Base-by-base conservation (phyloP, 2,888 invertebrate genomes). In the Dromius quadrimaculatus region DNA sequence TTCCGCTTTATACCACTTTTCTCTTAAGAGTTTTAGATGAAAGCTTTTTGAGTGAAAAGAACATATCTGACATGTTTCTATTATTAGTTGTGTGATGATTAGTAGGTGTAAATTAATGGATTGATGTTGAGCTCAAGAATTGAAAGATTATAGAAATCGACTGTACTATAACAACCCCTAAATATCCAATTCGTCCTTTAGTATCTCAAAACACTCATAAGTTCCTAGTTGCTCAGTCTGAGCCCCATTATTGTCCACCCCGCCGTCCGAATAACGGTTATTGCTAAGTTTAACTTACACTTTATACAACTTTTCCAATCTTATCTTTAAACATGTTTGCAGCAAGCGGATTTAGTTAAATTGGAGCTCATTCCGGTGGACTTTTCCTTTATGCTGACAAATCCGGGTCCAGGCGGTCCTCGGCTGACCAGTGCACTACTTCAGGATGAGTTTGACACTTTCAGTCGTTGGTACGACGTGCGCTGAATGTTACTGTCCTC, bases 271-370 rank as follows among this genome's bases (percentile, higher is more conserved):
- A 78, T 79, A 79, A 79, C 74, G 79, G 79, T 79, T 79, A 80
- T 79, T 72, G 79, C 75, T 63, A 78, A 78, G 77, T 79, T 78
- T 77, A 78, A 78, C 75, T 76, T 50, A 47, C 62, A 81, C 82
- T 82, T 83, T 81, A 80, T 82, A 82, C 84, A 84, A 84, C 83
- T 84, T 84, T 84, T 84, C 84, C 84, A 84, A 84, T 84, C 83
- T 84, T 83, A 84, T 84, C 84, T 83, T 79, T 82, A 80, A 81
- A 82, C 81, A 82, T 81, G 81, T 81, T 79, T 79, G 79, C 80
- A 81, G 81, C 81, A 81, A 76, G 11, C 78, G 83, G 83, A 83
- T 84, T 84, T 84, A 81, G 81, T 81, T 82, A 83, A 83, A 84
- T 83, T 83, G 83, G 78, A 81, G 74, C 74, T 76, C 76, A 74